Percentiles rank a stretch among this genome's conserved stretches.
phyloP scores from a whole-genome alignment of 2,113 vertebrate species.

The Saccopteryx bilineata region DNA sequence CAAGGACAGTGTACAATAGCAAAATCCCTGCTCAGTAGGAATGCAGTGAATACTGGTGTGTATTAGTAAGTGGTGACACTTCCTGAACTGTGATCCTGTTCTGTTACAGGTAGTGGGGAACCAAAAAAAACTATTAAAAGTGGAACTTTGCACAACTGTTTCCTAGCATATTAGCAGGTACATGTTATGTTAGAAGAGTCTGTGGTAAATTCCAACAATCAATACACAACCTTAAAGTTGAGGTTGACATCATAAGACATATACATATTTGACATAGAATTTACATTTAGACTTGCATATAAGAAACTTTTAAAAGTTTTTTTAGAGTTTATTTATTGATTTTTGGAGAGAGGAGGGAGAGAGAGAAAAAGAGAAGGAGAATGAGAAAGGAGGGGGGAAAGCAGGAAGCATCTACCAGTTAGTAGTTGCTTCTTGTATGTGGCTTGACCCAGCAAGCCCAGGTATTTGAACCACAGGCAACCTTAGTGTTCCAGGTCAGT shows the following conservation, averaged over 20 bases:
- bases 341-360: no score
- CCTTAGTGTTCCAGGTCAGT: no score
- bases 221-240: conserved; percentile 2
- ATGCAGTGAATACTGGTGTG: not conserved
- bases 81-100: not conserved
- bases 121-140: conserved; percentile 22
- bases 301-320: not conserved
- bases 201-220: not conserved
- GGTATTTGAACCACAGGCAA: no score
- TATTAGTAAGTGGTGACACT: conserved; percentile 23
- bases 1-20: not conserved
- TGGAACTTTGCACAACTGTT: not conserved
- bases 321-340: no score
- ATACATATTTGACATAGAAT: not conserved
- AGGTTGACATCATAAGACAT: not conserved
- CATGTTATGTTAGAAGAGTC: conserved; percentile 24
- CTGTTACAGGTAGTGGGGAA: not conserved
- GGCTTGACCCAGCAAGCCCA: no score
- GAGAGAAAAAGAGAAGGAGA: no score
- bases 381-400: no score
- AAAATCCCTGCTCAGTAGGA: not conserved
- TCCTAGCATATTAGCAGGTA: not conserved
- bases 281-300: not conserved
- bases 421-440: no score
- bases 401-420: no score